Percentiles rank a stretch among this genome's conserved stretches.
Conservation (phyloP, 2,113 vertebrate genomes). For the Indri indri region DNA sequence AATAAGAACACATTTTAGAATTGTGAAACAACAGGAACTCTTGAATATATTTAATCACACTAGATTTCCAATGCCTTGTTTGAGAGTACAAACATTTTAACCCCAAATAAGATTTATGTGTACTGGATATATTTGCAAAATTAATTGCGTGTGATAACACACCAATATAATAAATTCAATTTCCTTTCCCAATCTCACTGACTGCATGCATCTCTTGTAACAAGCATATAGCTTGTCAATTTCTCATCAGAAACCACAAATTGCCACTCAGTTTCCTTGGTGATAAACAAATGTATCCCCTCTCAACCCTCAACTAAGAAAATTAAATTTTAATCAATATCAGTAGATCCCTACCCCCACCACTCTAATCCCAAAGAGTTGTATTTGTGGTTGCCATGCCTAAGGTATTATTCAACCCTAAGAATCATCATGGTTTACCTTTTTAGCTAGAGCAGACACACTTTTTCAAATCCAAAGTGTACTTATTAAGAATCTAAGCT, state of each 20-base stretch:
- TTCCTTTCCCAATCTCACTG: slow-evolving; percentile 64
- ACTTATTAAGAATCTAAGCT: slow-evolving; percentile 25
- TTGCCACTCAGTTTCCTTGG: slow-evolving; percentile 73
- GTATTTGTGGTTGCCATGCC: not conserved
- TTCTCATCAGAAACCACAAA: slow-evolving; percentile 80
- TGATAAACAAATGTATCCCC: slow-evolving; percentile 76
- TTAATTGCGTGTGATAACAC: slow-evolving; percentile 78
- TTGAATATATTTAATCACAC: slow-evolving; percentile 47
- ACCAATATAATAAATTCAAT: slow-evolving; percentile 76
- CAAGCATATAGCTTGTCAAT: slow-evolving; percentile 77
- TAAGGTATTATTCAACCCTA: not conserved
- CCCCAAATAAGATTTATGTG: slow-evolving; percentile 43
- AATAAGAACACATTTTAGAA: not conserved
- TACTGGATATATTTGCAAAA: slow-evolving; percentile 65
- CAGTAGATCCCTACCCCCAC: not conserved
- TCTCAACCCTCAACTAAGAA: slow-evolving; percentile 56
- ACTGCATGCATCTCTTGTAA: slow-evolving; percentile 68
- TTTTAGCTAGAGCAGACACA: not conserved
- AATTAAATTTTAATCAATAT: slow-evolving; percentile 59
- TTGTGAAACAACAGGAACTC: slow-evolving; percentile 22
- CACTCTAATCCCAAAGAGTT: slow-evolving; percentile 40
- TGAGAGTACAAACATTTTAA: slow-evolving; percentile 53
- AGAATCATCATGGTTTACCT: slow-evolving; percentile 29
- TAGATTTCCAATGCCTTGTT: slow-evolving; percentile 33
- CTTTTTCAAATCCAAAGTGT: slow-evolving; percentile 26